Evolutionary conservation across 2,113 vertebrate species (phyloP), one percentile per base, ranked within the genome.

Genomic region (Syngnathoides biaculeatus): DNA sequence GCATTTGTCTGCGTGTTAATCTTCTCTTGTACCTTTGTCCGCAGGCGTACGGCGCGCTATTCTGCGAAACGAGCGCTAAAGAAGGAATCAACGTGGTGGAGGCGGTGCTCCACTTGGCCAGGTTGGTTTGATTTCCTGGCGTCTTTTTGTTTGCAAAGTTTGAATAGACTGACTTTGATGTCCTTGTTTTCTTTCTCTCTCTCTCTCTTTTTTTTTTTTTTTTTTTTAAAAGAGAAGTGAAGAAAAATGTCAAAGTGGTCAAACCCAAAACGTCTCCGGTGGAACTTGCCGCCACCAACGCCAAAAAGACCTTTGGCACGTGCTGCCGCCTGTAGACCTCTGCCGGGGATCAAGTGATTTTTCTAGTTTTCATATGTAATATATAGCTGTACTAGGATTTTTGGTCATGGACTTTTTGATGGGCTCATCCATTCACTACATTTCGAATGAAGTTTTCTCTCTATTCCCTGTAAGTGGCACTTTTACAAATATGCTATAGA

Each of bases 21-120:
- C n/a, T n/a, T n/a, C n/a, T n/a, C n/a, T n/a, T n/a, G n/a, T n/a
- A n/a, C n/a, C 3, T 35, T 35, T 35, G 30, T 35, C 4, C 72
- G 3, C 73, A 93, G 93, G 75, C 80, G 13, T 93, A 93, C 55
- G 87, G 84, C 1, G 89, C 91, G n/a, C 77, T 90, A 59, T 92
- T 93, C 88, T 93, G 91, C 0, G 87, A 93, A 79, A 91, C 90
- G 8, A 93, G 92, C 15, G 86, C 91, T 73, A 94, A 92, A 77
- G 91, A 92, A 0, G 83, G 92, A 58, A 92, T 86, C 38, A 91
- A 79, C 0, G 66, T 79, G 4, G 86, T 87, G 0, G 91, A 93
- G 71, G 87, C 86, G 0, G 89, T 90, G 73, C 89, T 92, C 65
- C 92, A 92, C 71, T 87, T 89, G 0, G 86, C 92, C 5, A 85